A percentile compares a stretch with the other conserved stretches of the same genome.
Evolutionary conservation across 2,888 invertebrate species (phyloP).

Genomic region (Helleia helle): DNA sequence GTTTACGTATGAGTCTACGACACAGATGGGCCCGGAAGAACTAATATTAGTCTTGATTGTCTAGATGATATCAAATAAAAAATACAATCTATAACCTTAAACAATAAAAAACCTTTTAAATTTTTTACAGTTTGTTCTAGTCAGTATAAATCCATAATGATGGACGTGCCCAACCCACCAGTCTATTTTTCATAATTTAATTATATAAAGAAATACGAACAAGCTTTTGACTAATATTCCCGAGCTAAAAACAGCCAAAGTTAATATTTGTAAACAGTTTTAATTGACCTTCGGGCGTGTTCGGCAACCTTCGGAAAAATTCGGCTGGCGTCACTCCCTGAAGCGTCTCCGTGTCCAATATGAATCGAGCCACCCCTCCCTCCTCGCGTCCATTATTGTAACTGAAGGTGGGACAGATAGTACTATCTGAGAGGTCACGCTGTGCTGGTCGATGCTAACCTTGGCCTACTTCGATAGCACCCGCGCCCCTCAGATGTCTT

Average conservation of each 20-base stretch:
- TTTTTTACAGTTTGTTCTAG: no score
- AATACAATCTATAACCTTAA: no score
- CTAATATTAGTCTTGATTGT: no score
- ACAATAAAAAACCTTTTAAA: no score
- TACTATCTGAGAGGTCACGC: constrained; percentile 35
- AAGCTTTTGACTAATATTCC: no score
- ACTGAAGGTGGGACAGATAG: constrained; percentile 25
- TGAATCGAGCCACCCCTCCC: constrained; percentile 27
- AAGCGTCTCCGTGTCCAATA: not conserved
- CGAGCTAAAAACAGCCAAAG: not conserved
- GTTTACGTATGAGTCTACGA: no score
- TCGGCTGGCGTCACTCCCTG: constrained; percentile 26
- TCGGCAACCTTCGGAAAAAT: constrained; percentile 39
- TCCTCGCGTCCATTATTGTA: constrained; percentile 21
- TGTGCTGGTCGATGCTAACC: constrained; percentile 41
- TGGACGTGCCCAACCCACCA: no score
- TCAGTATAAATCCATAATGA: no score
- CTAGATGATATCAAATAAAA: no score
- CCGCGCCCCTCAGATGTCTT: constrained; percentile 35
- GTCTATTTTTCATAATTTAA: no score
- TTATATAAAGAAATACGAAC: no score
- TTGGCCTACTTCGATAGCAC: constrained; percentile 58
- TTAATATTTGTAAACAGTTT: constrained; percentile 1
- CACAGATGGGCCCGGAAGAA: no score
- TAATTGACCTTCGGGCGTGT: not conserved